Evolutionary conservation across 2,113 vertebrate species (phyloP), one percentile per base, ranked within the genome.

Genomic region (Scatophagus argus): DNA sequence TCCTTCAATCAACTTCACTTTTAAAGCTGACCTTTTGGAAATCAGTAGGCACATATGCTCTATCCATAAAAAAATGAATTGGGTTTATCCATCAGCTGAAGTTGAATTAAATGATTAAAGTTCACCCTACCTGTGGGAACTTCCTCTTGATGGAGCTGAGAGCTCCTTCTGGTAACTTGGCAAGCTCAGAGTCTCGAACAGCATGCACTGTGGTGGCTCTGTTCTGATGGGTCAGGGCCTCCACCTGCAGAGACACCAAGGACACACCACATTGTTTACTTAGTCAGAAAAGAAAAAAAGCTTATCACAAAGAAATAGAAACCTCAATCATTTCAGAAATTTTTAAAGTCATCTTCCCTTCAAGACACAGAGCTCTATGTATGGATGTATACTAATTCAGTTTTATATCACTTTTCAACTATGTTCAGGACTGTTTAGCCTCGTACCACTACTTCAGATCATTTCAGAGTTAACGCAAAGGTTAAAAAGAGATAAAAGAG

Each of bases 201-300:
- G 98, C 98, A 0, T 99, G 98, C 1, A 99, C 98, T 0, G 98
- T 99, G 21, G 97, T 99, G 14, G 96, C 98, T 88, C 97, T 85
- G 87, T 97, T 96, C 81, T 98, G 98, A 68, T 94, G 96, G 58
- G 98, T 99, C 76, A 99, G 87, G 0, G 96, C 95, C 84, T 99
- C 97, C 27, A 99, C 98, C 98, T 99, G 75, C 14, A 73, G 6
- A 58, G 9, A 61, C 8, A 68, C 13, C n/a, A 32, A 73, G 46
- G 17, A 68, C n/a, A 59, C 8, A 23, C 23, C 36, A 56, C 29
- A 31, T 39, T 4, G 19, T 66, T 68, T 47, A 61, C 29, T 74
- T 19, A 2, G 38, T 44, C 6, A 34, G 13, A 36, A 54, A 49
- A 44, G 12, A 12, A 38, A n/a, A 64, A 60, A 29, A 19, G 19